Evolutionary conservation across 2,797 vertebrate species (phyloP).

Genomic region (Calcarius lapponicus): DNA sequence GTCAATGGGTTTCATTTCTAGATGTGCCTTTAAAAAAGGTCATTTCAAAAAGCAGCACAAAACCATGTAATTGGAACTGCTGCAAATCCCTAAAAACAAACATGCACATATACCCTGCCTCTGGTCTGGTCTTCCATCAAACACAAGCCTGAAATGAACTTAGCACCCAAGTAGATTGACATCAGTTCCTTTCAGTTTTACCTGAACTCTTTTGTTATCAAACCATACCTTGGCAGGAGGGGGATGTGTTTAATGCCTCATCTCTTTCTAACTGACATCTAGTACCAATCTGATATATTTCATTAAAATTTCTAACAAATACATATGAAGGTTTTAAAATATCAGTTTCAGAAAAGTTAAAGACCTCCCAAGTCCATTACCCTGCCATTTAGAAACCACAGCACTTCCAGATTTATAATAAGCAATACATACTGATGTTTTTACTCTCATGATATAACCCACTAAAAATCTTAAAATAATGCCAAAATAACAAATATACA

Average conservation of each 20-base stretch:
- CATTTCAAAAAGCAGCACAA: background rate
- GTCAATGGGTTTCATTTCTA: background rate
- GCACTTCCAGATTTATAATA: background rate
- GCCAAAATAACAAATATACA: background rate
- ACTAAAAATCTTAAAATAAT: background rate
- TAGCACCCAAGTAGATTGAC: background rate
- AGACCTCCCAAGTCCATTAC: conserved; percentile 3
- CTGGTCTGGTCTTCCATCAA: background rate
- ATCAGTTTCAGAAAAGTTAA: background rate
- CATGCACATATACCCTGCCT: rapidly evolving
- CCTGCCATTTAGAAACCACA: background rate
- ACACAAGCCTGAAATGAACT: background rate
- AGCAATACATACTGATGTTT: background rate
- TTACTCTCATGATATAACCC: background rate
- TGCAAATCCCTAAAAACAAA: background rate
- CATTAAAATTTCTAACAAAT: background rate
- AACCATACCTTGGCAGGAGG: background rate
- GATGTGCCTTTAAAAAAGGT: background rate
- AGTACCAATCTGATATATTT: background rate
- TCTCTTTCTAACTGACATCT: background rate
- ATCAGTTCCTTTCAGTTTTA: background rate
- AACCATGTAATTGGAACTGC: background rate
- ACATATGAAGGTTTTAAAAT: conserved; percentile 5
- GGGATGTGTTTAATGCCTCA: background rate
- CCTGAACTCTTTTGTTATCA: background rate